Conservation (phyloP, 2,888 invertebrate species). For the Tinea pellionella region DNA sequence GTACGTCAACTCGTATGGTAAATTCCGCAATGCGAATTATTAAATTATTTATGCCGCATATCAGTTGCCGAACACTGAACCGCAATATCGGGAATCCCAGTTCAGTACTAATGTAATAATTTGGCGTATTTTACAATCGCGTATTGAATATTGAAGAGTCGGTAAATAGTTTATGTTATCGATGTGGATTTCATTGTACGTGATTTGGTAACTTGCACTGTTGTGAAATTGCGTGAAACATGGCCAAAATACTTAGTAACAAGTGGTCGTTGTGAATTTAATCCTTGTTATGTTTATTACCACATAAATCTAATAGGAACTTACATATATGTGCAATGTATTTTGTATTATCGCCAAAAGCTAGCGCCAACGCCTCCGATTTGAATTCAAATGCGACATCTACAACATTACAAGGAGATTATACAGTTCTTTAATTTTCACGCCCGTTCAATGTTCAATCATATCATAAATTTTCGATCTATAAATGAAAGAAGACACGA, state of each 20-base stretch:
- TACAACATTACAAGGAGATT: too few relatives aligned
- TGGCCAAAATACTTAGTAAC: conserved; percentile 51
- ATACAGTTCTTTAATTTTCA: too few relatives aligned
- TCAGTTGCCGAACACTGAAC: conserved; percentile 62
- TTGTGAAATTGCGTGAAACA: conserved; percentile 60
- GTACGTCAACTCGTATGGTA: conserved; percentile 65
- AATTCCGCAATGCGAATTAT: conserved; percentile 70
- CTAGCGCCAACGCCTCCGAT: too few relatives aligned
- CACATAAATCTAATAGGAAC: too few relatives aligned
- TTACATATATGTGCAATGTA: too few relatives aligned
- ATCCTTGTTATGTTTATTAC: background rate
- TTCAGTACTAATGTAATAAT: conserved; percentile 68
- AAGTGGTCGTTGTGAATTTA: conserved; percentile 50
- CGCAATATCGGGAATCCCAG: conserved; percentile 69
- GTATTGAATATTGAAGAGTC: conserved; percentile 68
- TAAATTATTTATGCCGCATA: conserved; percentile 70
- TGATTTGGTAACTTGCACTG: conserved; percentile 48
- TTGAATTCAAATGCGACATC: too few relatives aligned
- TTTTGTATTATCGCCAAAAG: too few relatives aligned
- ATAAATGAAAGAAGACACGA: too few relatives aligned
- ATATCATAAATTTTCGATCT: too few relatives aligned
- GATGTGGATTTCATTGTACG: conserved; percentile 63
- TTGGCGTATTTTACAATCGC: conserved; percentile 70
- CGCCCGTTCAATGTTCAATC: too few relatives aligned
- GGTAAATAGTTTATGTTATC: conserved; percentile 67